A percentile compares a stretch with the other conserved stretches of the same genome.
Conservation (phyloP, 2,113 vertebrate genomes). For the Ranitomeya variabilis region DNA sequence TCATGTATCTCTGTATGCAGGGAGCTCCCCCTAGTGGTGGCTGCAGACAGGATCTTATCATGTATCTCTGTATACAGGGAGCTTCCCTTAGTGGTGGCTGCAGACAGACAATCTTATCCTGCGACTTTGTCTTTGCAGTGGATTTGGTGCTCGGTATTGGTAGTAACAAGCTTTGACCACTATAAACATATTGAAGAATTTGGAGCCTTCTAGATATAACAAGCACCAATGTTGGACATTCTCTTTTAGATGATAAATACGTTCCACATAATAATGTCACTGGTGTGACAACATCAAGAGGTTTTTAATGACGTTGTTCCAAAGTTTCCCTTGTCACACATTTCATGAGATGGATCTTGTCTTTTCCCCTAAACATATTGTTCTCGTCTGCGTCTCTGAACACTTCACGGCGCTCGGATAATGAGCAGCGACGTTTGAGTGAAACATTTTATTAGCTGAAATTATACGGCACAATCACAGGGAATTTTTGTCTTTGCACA, state of each 20-base stretch:
- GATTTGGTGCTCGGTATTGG: neutral
- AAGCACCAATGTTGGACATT: neutral
- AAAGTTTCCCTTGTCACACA: neutral
- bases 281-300: neutral
- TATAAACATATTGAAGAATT: too few relatives aligned
- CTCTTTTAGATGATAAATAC: neutral
- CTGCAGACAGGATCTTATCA: too few relatives aligned
- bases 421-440: slow-evolving; percentile 5
- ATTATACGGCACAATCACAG: slow-evolving; percentile 4
- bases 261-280: neutral
- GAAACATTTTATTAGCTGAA: slow-evolving; percentile 41
- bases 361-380: slow-evolving; percentile 9
- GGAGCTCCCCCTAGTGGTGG: too few relatives aligned
- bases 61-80: too few relatives aligned
- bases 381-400: neutral
- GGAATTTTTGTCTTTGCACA: slow-evolving; percentile 16
- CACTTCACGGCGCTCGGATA: slow-evolving; percentile 23
- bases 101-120: too few relatives aligned
- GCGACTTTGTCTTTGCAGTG: neutral
- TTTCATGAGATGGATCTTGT: slow-evolving; percentile 2
- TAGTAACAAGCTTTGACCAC: too few relatives aligned
- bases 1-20: too few relatives aligned
- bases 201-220: neutral
- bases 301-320: neutral
- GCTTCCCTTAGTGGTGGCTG: too few relatives aligned